Evolutionary conservation across 2,113 vertebrate species (phyloP).

Genomic region (Tricholaema leucomelas): DNA sequence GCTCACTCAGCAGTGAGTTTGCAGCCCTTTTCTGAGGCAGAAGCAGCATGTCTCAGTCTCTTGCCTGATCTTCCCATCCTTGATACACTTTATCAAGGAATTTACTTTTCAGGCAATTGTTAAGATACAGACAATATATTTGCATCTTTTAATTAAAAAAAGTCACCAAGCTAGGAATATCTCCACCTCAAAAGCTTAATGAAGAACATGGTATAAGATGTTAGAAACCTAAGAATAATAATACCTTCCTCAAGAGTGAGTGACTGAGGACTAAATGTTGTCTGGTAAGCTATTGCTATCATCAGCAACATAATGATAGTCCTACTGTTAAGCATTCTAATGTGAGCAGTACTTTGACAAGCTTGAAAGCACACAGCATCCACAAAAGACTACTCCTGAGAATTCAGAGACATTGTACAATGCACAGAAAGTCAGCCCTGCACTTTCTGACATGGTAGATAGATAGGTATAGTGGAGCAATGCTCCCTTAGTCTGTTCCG

Average conservation of each 20-base stretch:
- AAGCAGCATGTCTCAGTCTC: not conserved
- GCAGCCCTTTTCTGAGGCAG: not conserved
- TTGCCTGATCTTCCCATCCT: not conserved
- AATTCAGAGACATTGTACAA: not conserved
- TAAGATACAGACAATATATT: not conserved
- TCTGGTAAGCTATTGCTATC: not conserved
- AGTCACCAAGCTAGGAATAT: not conserved
- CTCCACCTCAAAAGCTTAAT: not conserved
- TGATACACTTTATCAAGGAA: not conserved
- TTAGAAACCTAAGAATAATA: not conserved
- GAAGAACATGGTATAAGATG: not conserved
- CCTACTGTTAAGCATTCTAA: not conserved
- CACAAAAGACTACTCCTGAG: not conserved
- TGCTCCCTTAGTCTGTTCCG: not conserved
- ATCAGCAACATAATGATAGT: not conserved
- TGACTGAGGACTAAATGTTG: not conserved
- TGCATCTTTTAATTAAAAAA: not conserved
- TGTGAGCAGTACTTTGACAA: not conserved
- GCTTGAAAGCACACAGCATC: not conserved
- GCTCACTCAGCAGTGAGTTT: not conserved
- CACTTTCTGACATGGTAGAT: not conserved
- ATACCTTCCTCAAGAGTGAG: not conserved
- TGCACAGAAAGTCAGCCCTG: not conserved
- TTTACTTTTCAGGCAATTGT: not conserved
- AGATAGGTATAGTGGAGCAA: not conserved